phyloP scores from a whole-genome alignment of 2,888 invertebrate species.

The Melinaea marsaeus region DNA sequence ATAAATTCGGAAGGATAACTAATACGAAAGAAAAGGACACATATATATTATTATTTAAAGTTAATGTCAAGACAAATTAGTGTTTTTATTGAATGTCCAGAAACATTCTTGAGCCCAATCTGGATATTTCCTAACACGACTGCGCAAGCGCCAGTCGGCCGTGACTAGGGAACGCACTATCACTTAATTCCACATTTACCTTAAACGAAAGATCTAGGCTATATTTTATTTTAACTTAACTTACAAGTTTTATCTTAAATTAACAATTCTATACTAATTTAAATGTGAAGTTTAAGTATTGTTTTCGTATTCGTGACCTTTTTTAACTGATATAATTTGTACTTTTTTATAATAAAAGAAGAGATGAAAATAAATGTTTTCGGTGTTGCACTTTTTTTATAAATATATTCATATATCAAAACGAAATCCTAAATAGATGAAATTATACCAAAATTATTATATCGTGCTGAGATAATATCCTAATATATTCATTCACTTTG shows the following conservation, averaged over 20 bases:
- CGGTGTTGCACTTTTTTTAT: no score
- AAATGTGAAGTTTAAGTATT: neutral
- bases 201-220: conserved; percentile 22
- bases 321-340: no score
- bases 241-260: neutral
- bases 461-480: no score
- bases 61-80: neutral
- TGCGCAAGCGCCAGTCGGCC: conserved; percentile 44
- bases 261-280: neutral
- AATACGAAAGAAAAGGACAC: conserved; percentile 3
- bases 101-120: conserved; percentile 1
- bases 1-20: no score
- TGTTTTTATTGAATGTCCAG: neutral
- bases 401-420: no score
- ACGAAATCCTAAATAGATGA: no score
- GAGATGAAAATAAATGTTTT: no score
- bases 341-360: no score
- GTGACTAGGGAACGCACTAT: conserved; percentile 33
- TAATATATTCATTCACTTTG: no score
- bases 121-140: conserved; percentile 17
- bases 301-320: neutral
- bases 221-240: conserved; percentile 18
- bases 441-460: no score
- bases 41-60: conserved; percentile 7
- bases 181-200: conserved; percentile 22